Evolutionary conservation across 2,888 invertebrate species (phyloP).

Genomic region (Luperina nickerlii): DNA sequence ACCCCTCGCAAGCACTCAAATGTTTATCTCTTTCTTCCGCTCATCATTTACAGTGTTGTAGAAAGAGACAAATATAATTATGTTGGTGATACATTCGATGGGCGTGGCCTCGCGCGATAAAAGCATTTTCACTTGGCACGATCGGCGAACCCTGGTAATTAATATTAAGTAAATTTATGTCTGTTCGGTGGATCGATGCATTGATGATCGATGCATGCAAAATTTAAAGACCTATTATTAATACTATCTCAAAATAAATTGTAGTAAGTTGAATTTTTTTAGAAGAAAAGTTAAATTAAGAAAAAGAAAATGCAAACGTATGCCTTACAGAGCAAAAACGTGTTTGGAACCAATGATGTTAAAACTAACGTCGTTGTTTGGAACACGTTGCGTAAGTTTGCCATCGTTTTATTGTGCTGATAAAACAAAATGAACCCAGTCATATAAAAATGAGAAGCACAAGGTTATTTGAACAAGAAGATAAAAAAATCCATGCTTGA

Average conservation of each 20-base stretch:
- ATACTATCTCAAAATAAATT: not conserved
- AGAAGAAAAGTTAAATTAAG: constrained; percentile 60
- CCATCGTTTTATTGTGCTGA: not conserved
- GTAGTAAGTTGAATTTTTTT: not conserved
- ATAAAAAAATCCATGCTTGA: not conserved
- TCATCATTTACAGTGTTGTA: not conserved
- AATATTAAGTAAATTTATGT: not conserved
- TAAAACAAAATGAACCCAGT: constrained; percentile 9
- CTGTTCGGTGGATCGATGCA: not conserved
- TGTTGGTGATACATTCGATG: not conserved
- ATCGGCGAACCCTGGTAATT: constrained; percentile 24
- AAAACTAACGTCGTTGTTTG: too few relatives aligned
- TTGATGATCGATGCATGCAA: too few relatives aligned
- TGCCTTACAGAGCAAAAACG: constrained; percentile 51
- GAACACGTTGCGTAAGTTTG: constrained; percentile 70
- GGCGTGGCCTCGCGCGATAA: constrained; percentile 38
- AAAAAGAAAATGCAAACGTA: constrained; percentile 25
- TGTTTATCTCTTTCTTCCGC: constrained; percentile 43
- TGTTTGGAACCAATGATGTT: constrained; percentile 67
- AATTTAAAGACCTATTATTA: not conserved
- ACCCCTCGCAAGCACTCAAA: not conserved
- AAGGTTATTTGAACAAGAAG: not conserved
- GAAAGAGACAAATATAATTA: constrained; percentile 52
- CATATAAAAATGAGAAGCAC: not conserved
- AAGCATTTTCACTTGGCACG: constrained; percentile 5